Percentiles rank a stretch among this genome's conserved stretches.
These are phyloP conservation scores for Natator depressus DNA, from an alignment of 2,113 vertebrate genomes.

Conservation along the genomic window DNA sequence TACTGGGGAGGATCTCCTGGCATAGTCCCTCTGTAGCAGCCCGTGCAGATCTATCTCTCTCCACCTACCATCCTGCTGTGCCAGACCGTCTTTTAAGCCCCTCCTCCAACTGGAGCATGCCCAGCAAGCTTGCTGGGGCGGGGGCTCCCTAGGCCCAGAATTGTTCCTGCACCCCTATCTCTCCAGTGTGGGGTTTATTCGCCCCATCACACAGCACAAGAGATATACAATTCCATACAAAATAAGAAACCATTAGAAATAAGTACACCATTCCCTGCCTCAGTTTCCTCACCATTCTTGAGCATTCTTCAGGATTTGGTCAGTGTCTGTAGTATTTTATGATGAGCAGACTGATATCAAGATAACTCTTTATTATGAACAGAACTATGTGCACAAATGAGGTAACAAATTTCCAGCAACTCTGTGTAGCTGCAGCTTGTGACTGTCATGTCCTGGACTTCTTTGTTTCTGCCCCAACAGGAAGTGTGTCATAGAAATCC, in stretches of 20 bases:
- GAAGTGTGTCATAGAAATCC: background rate
- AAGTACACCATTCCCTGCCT: background rate
- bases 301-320: background rate
- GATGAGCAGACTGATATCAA: background rate
- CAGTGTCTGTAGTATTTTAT: background rate
- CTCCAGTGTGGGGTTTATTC: background rate
- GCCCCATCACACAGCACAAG: background rate
- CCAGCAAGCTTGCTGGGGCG: no score
- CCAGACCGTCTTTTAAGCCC: background rate
- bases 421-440: background rate
- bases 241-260: background rate
- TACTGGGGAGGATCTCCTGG: background rate
- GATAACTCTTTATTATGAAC: background rate
- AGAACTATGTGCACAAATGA: background rate
- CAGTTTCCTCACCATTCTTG: background rate
- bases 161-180: background rate
- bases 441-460: background rate
- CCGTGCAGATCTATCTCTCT: background rate
- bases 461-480: background rate
- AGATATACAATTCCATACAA: background rate
- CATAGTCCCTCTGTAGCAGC: background rate
- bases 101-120: background rate
- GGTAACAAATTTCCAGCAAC: background rate
- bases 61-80: background rate
- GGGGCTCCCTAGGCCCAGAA: background rate